A percentile compares a stretch with the other conserved stretches of the same genome.
phyloP scores from a whole-genome alignment of 64 coral and sea anemone species.

The Astreopora myriophthalma region DNA sequence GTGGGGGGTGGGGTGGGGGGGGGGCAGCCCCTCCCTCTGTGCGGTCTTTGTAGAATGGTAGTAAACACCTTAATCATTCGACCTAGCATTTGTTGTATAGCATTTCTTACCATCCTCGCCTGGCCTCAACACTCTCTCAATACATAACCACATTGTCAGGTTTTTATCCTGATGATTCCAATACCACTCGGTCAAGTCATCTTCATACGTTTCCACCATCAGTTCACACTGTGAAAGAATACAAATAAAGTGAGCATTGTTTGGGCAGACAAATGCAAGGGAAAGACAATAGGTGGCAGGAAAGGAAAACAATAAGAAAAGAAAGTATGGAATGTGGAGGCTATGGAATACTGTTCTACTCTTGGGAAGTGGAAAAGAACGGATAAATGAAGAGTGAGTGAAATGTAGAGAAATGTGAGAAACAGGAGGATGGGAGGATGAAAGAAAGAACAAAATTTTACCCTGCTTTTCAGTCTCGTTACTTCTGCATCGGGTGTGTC shows the following conservation, averaged over 20 bases:
- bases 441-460: neutral
- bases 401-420: no score
- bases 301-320: neutral
- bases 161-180: conserved; percentile 84
- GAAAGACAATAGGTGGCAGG: neutral
- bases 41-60: no score
- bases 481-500: conserved; percentile 94
- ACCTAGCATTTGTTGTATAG: no score
- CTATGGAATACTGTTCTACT: no score
- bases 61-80: no score
- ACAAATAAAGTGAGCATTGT: neutral
- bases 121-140: conserved; percentile 72
- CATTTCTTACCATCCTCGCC: conserved; percentile 64
- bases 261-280: neutral
- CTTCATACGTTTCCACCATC: conserved; percentile 94
- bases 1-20: no score
- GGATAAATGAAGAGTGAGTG: no score
- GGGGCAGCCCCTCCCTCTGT: no score
- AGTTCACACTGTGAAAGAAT: conserved; percentile 74
- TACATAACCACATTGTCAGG: conserved; percentile 89
- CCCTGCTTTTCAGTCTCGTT: conserved; percentile 76
- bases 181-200: conserved; percentile 88
- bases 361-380: no score
- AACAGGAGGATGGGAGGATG: no score
- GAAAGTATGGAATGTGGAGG: no score